phyloP scores from a whole-genome alignment of 1,140 invertebrate genomes.

The Lepidotrigona ventralis region DNA sequence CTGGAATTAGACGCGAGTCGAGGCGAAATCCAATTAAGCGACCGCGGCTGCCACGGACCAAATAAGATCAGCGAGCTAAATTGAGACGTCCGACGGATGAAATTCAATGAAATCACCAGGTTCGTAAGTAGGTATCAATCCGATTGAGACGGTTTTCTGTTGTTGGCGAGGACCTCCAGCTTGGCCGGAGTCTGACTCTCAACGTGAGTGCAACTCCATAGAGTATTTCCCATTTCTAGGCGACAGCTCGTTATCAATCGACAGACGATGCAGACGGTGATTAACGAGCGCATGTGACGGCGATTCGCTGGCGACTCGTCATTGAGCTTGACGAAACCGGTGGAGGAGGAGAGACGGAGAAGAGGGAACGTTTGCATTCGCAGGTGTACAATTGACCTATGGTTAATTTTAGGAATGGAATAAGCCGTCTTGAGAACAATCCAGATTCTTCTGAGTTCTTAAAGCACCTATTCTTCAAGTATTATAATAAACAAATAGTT shows the following conservation, averaged over 20 bases:
- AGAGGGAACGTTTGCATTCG: conserved; percentile 1
- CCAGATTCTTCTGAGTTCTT: too few species aligned
- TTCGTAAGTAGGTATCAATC: neutral
- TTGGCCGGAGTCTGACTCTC: conserved; percentile 23
- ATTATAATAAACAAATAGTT: too few species aligned
- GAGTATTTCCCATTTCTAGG: conserved; percentile 25
- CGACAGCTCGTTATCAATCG: conserved; percentile 40
- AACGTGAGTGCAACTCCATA: neutral
- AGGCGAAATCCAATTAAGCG: conserved; percentile 9
- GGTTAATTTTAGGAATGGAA: too few species aligned
- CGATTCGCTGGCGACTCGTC: conserved; percentile 61
- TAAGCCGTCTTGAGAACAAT: too few species aligned
- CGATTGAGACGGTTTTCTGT: conserved; percentile 16
- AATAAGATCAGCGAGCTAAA: conserved; percentile 23
- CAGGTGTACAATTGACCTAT: neutral
- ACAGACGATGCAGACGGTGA: conserved; percentile 38
- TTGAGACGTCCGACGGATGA: conserved; percentile 8
- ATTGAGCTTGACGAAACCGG: conserved; percentile 48
- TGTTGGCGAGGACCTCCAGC: neutral
- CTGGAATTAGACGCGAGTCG: neutral
- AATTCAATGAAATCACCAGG: conserved; percentile 1
- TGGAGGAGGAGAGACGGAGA: neutral
- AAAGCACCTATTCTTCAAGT: too few species aligned
- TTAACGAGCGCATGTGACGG: conserved; percentile 67
- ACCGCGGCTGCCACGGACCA: neutral